These are phyloP conservation scores for Clivina fossor DNA, from an alignment of 2,888 invertebrate species.

Conservation along the genomic window DNA sequence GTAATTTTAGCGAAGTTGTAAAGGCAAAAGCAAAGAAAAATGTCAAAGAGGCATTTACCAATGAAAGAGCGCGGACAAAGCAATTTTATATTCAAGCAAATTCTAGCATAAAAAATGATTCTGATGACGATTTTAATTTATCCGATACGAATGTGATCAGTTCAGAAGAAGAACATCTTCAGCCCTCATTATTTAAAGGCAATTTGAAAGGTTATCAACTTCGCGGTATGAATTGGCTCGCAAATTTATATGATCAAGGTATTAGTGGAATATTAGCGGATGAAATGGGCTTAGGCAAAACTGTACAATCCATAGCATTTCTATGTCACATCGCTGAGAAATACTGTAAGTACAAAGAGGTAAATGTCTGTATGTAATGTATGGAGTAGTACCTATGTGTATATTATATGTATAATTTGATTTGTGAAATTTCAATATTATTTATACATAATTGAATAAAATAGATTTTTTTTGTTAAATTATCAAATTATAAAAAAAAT, in stretches of 20 bases:
- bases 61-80: conserved; percentile 71
- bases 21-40: conserved; percentile 81
- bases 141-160: conserved; percentile 39
- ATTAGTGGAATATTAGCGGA: conserved; percentile 95
- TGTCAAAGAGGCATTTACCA: conserved; percentile 80
- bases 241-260: conserved; percentile 91
- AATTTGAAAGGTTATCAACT: conserved; percentile 90
- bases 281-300: conserved; percentile 98
- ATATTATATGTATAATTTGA: too few relatives aligned
- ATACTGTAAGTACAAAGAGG: conserved; percentile 64
- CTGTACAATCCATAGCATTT: conserved; percentile 94
- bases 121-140: conserved; percentile 44
- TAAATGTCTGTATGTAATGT: too few relatives aligned
- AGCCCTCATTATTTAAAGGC: conserved; percentile 85
- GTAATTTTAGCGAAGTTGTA: conserved; percentile 70
- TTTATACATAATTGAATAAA: conserved; percentile 8
- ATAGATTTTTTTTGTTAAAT: conserved; percentile 39
- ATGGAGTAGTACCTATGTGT: too few relatives aligned
- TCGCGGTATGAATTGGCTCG: conserved; percentile 96
- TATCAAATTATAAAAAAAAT: too few relatives aligned
- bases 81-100: conserved; percentile 66
- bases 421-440: conserved; percentile 25
- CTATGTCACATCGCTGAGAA: conserved; percentile 91
- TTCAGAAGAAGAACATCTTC: conserved; percentile 71
- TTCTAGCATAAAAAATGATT: conserved; percentile 42